These are phyloP conservation scores for Lycocorax pyrrhopterus DNA, from an alignment of 2,113 vertebrate genomes.

Conservation along the genomic window DNA sequence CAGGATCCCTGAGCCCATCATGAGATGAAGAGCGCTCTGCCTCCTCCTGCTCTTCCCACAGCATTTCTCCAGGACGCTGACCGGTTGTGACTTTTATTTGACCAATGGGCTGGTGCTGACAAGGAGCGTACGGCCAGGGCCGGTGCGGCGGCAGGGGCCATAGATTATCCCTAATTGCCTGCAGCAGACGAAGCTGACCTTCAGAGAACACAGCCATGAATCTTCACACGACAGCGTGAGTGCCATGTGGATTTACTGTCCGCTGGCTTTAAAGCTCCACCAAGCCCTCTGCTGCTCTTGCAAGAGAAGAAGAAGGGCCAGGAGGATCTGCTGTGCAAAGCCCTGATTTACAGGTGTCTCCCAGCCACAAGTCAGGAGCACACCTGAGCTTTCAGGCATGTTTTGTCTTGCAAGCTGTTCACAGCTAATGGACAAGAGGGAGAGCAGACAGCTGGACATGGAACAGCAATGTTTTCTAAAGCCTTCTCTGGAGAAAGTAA, in stretches of 20 bases:
- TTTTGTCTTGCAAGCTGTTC: background rate
- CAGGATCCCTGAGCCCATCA: background rate
- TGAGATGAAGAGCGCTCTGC: background rate
- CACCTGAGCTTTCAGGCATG: background rate
- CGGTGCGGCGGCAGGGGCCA: background rate
- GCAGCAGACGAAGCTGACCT: constrained; percentile 45
- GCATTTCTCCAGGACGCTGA: background rate
- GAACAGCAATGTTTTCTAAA: background rate
- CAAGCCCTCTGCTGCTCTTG: background rate
- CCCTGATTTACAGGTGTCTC: background rate
- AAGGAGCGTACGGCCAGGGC: background rate
- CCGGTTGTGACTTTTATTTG: constrained; percentile 13
- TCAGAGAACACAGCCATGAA: constrained; percentile 53
- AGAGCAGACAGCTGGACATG: background rate
- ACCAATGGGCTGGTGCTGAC: constrained; percentile 4
- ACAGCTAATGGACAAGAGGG: background rate
- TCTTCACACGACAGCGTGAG: constrained; percentile 11
- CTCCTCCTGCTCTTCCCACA: background rate
- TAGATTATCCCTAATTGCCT: constrained; percentile 64
- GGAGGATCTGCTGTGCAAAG: background rate
- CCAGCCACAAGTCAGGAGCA: background rate
- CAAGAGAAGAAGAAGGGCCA: background rate
- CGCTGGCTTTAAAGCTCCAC: background rate
- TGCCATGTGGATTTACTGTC: constrained; percentile 24
- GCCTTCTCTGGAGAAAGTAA: background rate